Evolutionary conservation across 2,113 vertebrate species (phyloP).

Genomic region (Neotoma lepida): DNA sequence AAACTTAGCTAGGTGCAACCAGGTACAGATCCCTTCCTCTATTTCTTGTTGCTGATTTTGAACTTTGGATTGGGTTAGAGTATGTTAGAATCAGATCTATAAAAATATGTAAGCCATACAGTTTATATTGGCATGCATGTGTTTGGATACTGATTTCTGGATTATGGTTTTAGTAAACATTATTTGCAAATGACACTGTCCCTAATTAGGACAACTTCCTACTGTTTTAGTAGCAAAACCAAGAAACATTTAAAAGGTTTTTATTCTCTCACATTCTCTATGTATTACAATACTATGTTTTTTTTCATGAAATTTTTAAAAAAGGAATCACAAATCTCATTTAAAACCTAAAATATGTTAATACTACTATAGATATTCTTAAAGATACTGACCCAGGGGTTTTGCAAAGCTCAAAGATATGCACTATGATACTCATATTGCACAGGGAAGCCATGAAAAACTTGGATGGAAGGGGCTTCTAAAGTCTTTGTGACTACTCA

Average conservation of each 20-base stretch:
- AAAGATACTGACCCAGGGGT: neutral
- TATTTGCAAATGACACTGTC: neutral
- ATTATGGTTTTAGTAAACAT: constrained; percentile 23
- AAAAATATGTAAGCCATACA: neutral
- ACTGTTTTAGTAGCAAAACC: neutral
- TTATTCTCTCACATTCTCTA: neutral
- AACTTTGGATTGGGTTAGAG: neutral
- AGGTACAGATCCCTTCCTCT: neutral
- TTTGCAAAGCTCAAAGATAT: neutral
- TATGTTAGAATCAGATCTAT: constrained; percentile 15
- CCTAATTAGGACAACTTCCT: neutral
- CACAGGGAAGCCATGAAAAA: neutral
- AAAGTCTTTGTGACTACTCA: neutral
- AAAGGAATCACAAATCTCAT: neutral
- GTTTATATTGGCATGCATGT: neutral
- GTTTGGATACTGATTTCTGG: neutral
- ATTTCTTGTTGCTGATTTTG: constrained; percentile 18
- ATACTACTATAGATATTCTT: neutral
- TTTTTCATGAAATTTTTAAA: neutral
- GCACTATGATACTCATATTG: neutral
- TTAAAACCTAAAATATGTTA: neutral
- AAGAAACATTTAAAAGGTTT: neutral
- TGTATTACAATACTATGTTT: neutral
- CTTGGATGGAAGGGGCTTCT: neutral
- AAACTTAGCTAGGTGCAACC: neutral